Conservation (phyloP, 2,888 invertebrate genomes). For the Tenthredo mesomela region DNA sequence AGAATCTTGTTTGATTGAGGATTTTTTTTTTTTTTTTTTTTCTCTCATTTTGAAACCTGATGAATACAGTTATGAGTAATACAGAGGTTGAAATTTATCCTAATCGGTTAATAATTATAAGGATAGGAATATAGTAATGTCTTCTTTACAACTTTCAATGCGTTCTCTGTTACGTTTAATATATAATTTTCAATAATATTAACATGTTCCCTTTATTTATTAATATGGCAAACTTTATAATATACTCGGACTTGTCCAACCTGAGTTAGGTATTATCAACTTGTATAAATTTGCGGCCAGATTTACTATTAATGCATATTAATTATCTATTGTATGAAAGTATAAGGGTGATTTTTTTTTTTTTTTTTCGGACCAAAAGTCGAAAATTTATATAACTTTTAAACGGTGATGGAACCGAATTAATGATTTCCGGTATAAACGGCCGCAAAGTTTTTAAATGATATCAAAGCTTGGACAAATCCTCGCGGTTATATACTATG, state of each 20-base stretch:
- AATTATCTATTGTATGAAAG: neutral
- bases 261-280: neutral
- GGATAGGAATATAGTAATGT: neutral
- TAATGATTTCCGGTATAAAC: neutral
- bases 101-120: neutral
- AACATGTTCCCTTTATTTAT: conserved; percentile 21
- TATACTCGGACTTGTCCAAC: conserved; percentile 17
- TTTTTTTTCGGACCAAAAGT: neutral
- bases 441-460: neutral
- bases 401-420: neutral
- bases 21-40: neutral
- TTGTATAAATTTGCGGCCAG: neutral
- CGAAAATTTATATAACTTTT: neutral
- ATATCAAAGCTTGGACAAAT: conserved; percentile 11
- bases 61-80: neutral
- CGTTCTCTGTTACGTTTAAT: conserved; percentile 1
- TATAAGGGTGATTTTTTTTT: neutral
- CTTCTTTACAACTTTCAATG: neutral
- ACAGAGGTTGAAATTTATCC: neutral
- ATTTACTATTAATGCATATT: neutral
- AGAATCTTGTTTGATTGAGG: neutral
- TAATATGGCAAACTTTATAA: conserved; percentile 21
- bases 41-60: neutral
- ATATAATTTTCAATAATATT: conserved; percentile 7
- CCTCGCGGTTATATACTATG: neutral